Conservation (phyloP, 2,113 vertebrate genomes). For the Antechinus stuartii region DNA sequence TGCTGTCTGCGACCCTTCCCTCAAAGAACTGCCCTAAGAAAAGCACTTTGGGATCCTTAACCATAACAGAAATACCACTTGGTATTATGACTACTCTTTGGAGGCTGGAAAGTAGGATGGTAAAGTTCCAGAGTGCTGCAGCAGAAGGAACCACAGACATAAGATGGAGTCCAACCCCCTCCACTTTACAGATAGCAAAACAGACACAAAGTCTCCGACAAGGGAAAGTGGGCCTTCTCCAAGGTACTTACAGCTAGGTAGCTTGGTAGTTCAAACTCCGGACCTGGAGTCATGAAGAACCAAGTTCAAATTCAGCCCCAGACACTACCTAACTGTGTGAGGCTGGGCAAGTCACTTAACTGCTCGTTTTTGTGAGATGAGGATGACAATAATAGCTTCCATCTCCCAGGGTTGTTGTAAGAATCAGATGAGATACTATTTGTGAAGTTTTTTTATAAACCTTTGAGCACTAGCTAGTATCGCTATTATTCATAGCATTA, state of each 20-base stretch:
- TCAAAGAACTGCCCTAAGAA: neutral
- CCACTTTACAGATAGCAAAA: neutral
- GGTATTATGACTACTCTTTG: neutral
- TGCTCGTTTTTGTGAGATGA: neutral
- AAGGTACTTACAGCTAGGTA: neutral
- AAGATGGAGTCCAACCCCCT: neutral
- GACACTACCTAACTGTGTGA: neutral
- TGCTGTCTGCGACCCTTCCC: neutral
- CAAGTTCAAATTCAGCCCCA: neutral
- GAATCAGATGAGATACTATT: neutral
- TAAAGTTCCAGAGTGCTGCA: neutral
- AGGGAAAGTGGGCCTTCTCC: neutral
- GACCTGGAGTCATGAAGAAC: neutral
- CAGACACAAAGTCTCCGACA: neutral
- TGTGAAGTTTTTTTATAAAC: neutral
- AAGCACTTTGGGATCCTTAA: neutral
- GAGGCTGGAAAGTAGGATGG: neutral
- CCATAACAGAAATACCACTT: neutral
- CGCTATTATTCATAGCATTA: neutral
- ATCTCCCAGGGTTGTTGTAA: neutral
- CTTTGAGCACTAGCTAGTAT: neutral
- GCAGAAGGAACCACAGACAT: neutral
- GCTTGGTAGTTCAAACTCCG: neutral
- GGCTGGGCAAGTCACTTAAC: neutral
- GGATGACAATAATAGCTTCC: neutral